Percentiles rank a stretch among this genome's conserved stretches.
These are phyloP conservation scores for Drosophila rhopaloa DNA, from an alignment of 1,140 invertebrate species.

Conservation along the genomic window DNA sequence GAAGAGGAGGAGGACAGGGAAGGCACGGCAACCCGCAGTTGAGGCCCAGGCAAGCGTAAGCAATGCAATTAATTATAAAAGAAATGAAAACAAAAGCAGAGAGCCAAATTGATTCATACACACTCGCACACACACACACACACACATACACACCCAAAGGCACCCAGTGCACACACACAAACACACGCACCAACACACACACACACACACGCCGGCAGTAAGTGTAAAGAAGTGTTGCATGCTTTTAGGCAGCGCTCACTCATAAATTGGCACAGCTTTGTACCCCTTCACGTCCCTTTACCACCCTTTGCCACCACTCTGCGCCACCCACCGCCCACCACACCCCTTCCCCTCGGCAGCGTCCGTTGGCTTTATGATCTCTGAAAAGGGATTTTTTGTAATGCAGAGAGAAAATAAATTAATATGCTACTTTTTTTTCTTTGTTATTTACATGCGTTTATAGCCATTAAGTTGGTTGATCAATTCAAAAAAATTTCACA, in stretches of 20 bases:
- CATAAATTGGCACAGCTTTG: constrained; percentile 65
- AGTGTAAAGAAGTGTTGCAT: constrained; percentile 72
- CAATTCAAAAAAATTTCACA: no score
- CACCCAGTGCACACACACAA: not conserved
- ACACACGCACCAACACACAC: not conserved
- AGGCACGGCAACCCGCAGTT: constrained; percentile 27
- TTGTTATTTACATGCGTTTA: no score
- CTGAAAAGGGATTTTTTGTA: constrained; percentile 18
- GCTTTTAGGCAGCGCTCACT: constrained; percentile 69
- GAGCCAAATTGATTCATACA: constrained; percentile 64
- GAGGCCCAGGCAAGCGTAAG: constrained; percentile 66
- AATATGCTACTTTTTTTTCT: no score
- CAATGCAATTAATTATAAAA: constrained; percentile 82
- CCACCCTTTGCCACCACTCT: not conserved
- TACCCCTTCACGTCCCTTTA: not conserved
- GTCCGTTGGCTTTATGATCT: constrained; percentile 37
- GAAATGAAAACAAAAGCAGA: constrained; percentile 78
- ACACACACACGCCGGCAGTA: constrained; percentile 16
- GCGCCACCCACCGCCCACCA: not conserved
- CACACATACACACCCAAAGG: constrained; percentile 2
- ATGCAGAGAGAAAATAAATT: constrained; percentile 9
- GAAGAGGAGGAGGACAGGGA: not conserved
- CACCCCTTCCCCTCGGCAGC: not conserved
- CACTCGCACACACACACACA: constrained; percentile 21
- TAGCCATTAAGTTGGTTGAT: no score